Percentiles rank a stretch among this genome's conserved stretches.
phyloP scores from a whole-genome alignment of 2,888 invertebrate genomes.

The Phyllotreta striolata region DNA sequence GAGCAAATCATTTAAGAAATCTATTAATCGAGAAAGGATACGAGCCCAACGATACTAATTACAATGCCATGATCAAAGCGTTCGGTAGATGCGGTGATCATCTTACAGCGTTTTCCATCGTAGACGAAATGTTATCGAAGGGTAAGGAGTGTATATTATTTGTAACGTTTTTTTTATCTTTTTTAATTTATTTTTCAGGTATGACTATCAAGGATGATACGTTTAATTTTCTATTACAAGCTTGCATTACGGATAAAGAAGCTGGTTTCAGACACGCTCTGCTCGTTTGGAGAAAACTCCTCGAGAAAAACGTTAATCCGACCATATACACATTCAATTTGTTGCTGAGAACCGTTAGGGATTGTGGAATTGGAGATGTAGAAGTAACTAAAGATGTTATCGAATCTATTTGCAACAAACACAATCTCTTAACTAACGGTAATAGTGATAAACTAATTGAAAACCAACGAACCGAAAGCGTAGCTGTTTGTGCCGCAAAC shows the following conservation, averaged over 20 bases:
- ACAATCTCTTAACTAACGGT: slow-evolving; percentile 17
- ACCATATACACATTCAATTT: slow-evolving; percentile 81
- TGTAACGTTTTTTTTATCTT: slow-evolving; percentile 43
- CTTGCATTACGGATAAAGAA: slow-evolving; percentile 80
- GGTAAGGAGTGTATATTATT: slow-evolving; percentile 34
- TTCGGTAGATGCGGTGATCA: slow-evolving; percentile 86
- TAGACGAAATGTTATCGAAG: slow-evolving; percentile 83
- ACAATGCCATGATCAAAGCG: slow-evolving; percentile 91
- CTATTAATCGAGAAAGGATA: slow-evolving; percentile 74
- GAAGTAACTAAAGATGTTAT: slow-evolving; percentile 65
- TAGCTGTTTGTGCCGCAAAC: background rate
- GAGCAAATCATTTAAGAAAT: slow-evolving; percentile 72
- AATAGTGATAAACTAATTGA: slow-evolving; percentile 1
- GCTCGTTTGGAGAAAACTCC: slow-evolving; percentile 87
- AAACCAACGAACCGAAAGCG: background rate
- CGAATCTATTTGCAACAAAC: slow-evolving; percentile 39
- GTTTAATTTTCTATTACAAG: slow-evolving; percentile 82
- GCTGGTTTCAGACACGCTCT: slow-evolving; percentile 85
- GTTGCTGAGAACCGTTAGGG: slow-evolving; percentile 78
- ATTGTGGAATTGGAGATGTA: slow-evolving; percentile 79
- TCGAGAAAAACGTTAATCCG: slow-evolving; percentile 70
- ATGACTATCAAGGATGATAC: slow-evolving; percentile 72
- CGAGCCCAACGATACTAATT: slow-evolving; percentile 77
- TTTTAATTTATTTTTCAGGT: slow-evolving; percentile 16
- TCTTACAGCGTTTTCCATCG: slow-evolving; percentile 78